Percentiles rank a stretch among this genome's conserved stretches.
These are phyloP conservation scores for Anagyrus pseudococci DNA, from an alignment of 2,888 invertebrate genomes.

Conservation along the genomic window DNA sequence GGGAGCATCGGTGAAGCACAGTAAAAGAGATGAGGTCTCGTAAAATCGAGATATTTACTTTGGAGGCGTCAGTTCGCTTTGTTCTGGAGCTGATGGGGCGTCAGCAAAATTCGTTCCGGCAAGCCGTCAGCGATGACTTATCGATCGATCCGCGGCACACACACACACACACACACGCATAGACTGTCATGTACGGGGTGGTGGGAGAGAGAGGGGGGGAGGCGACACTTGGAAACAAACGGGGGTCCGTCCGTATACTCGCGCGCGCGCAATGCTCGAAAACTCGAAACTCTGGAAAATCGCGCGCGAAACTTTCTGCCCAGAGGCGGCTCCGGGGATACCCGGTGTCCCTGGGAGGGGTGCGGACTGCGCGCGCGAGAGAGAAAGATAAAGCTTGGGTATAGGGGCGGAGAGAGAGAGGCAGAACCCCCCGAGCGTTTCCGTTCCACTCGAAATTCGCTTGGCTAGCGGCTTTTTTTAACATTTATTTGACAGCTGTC, in stretches of 20 bases:
- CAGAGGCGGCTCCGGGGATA: no score
- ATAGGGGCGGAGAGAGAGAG: background rate
- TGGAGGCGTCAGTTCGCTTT: conserved; percentile 35
- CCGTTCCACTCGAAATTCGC: conserved; percentile 60
- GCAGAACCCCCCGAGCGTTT: conserved; percentile 25
- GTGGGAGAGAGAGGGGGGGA: background rate
- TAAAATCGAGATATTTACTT: conserved; percentile 35
- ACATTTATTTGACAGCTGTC: conserved; percentile 63
- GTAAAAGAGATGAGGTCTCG: conserved; percentile 21
- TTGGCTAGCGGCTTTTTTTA: conserved; percentile 58
- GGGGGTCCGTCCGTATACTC: conserved; percentile 41
- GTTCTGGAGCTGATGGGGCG: conserved; percentile 38
- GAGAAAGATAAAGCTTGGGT: no score
- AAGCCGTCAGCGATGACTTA: conserved; percentile 49
- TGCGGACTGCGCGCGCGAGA: conserved; percentile 31
- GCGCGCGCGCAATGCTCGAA: conserved; percentile 38
- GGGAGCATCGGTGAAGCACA: conserved; percentile 4
- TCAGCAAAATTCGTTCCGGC: conserved; percentile 45
- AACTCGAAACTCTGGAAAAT: conserved; percentile 50
- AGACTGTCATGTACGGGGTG: background rate
- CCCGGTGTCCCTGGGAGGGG: no score
- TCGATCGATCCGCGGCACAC: conserved; percentile 41
- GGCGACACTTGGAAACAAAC: conserved; percentile 1
- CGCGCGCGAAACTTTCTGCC: conserved; percentile 35
- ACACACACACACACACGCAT: background rate